A percentile compares a stretch with the other conserved stretches of the same genome.
phyloP scores from a whole-genome alignment of 2,888 invertebrate species.

The Ommatoiulus sabulosus region DNA sequence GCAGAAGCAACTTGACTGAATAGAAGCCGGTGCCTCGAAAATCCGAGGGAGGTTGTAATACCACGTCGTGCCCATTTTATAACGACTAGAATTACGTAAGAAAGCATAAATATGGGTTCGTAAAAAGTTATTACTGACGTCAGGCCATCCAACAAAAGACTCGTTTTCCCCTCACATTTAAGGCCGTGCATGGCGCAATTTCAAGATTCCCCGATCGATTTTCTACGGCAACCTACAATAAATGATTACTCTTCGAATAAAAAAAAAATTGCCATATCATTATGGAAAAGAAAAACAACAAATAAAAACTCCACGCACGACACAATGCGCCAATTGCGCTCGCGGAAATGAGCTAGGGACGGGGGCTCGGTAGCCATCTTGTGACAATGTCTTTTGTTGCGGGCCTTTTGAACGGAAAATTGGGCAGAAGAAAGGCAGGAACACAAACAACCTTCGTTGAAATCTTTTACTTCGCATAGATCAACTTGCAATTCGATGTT shows the following conservation, averaged over 20 bases:
- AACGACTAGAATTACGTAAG: slow-evolving; percentile 36
- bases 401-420: not conserved
- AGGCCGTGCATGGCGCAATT: slow-evolving; percentile 12
- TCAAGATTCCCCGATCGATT: slow-evolving; percentile 36
- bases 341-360: slow-evolving; percentile 20
- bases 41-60: not conserved
- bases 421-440: not conserved
- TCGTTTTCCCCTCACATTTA: not conserved
- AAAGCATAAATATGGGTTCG: slow-evolving; percentile 9
- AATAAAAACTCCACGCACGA: not conserved
- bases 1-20: not conserved
- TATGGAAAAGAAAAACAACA: slow-evolving; percentile 36
- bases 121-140: slow-evolving; percentile 36
- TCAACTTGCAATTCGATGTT: not conserved
- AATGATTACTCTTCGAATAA: slow-evolving; percentile 40
- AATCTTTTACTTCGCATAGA: not conserved
- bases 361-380: not conserved
- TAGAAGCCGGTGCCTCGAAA: not conserved
- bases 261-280: slow-evolving; percentile 42
- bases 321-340: slow-evolving; percentile 10
- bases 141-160: not conserved
- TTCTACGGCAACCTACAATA: slow-evolving; percentile 9
- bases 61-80: not conserved
- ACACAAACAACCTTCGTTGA: not conserved
- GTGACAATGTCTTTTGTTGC: not conserved